Conservation (phyloP, 2,113 vertebrate genomes). For the Dermatemys mawii region DNA sequence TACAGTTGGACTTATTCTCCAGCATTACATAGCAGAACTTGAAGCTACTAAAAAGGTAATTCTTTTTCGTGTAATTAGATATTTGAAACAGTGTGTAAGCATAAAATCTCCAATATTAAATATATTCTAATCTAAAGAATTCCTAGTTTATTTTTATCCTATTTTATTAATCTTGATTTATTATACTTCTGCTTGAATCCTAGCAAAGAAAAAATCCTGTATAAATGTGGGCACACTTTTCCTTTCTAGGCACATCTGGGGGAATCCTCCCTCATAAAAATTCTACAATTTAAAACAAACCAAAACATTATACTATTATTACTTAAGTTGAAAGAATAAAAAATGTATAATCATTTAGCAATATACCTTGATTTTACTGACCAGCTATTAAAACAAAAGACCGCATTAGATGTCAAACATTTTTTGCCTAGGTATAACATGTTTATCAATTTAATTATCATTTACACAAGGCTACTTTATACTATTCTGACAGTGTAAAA, state of each 20-base stretch:
- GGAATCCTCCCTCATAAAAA: neutral
- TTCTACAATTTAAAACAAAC: neutral
- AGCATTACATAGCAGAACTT: constrained; percentile 81
- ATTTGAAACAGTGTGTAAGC: neutral
- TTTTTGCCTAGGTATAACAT: neutral
- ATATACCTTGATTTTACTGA: neutral
- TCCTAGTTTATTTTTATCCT: neutral
- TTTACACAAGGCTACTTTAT: neutral
- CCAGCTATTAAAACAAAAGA: neutral
- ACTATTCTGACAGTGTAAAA: neutral
- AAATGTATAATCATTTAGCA: neutral
- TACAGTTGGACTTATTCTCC: constrained; percentile 77
- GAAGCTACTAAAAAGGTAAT: constrained; percentile 82
- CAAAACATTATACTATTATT: neutral
- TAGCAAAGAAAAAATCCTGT: neutral
- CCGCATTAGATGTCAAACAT: neutral
- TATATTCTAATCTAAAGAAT: neutral
- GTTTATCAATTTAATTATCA: neutral
- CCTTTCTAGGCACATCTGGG: neutral
- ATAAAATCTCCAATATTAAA: neutral
- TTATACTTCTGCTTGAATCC: neutral
- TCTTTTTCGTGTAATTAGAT: neutral
- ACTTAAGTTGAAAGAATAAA: neutral
- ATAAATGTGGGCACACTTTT: neutral
- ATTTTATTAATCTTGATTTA: neutral